Evolutionary conservation across 2,113 vertebrate species (phyloP).

Genomic region (Lepus americanus): DNA sequence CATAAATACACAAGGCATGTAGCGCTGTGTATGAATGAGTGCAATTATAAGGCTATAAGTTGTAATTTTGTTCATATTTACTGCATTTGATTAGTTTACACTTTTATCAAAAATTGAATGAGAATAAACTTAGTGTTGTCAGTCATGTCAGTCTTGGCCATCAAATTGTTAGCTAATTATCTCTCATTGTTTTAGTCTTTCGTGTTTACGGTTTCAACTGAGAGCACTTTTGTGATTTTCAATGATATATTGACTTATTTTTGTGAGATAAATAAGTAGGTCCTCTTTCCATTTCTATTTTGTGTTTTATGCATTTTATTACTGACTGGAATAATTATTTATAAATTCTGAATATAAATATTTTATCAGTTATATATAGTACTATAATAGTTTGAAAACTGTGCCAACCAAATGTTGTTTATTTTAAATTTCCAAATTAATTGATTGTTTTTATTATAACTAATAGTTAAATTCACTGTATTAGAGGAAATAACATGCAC

Average conservation of each 20-base stretch:
- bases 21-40: not conserved
- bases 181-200: not conserved
- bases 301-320: not conserved
- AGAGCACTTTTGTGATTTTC: not conserved
- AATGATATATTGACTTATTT: not conserved
- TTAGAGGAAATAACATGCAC: not conserved
- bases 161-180: not conserved
- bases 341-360: not conserved
- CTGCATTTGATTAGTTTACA: not conserved
- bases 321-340: not conserved
- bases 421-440: not conserved
- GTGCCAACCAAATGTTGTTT: not conserved
- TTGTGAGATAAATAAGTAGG: not conserved
- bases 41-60: not conserved
- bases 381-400: not conserved
- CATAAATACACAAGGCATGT: not conserved
- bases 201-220: not conserved
- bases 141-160: not conserved
- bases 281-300: not conserved
- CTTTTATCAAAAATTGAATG: not conserved
- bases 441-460: not conserved
- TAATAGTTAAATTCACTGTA: not conserved
- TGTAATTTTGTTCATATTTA: not conserved
- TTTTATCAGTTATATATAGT: not conserved
- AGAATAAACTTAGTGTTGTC: not conserved